A percentile compares a stretch with the other conserved stretches of the same genome.
Evolutionary conservation across 1,140 invertebrate genomes (phyloP).

Genomic region (Papilio helenus): DNA sequence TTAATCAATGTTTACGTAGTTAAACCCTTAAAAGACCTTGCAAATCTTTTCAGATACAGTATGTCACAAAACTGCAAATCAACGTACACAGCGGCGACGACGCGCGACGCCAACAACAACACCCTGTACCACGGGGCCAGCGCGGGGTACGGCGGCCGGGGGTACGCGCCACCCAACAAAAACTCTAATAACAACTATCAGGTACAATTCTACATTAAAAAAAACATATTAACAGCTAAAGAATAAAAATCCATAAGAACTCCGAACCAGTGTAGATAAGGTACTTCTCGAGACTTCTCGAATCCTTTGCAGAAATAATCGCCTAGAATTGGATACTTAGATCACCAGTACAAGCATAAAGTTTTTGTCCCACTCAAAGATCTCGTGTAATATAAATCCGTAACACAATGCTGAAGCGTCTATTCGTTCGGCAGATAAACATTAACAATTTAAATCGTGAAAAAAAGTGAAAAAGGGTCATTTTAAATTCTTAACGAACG

Average conservation of each 20-base stretch:
- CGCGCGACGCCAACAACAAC: slow-evolving; percentile 75
- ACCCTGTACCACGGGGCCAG: slow-evolving; percentile 66
- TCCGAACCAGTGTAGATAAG: too few relatives aligned
- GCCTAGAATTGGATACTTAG: too few relatives aligned
- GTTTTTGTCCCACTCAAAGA: too few relatives aligned
- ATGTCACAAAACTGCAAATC: slow-evolving; percentile 78
- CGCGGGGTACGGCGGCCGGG: slow-evolving; percentile 59
- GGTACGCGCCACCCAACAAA: slow-evolving; percentile 58
- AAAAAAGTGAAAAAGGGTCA: background rate
- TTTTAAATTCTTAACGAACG: slow-evolving; percentile 10
- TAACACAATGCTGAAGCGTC: too few relatives aligned
- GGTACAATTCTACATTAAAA: slow-evolving; percentile 49
- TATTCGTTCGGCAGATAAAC: too few relatives aligned
- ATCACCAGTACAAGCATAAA: too few relatives aligned
- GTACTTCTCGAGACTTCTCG: too few relatives aligned
- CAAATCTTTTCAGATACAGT: slow-evolving; percentile 47
- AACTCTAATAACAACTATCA: slow-evolving; percentile 64
- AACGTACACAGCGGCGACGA: slow-evolving; percentile 65
- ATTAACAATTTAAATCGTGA: too few relatives aligned
- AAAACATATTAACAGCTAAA: background rate
- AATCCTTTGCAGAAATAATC: too few relatives aligned
- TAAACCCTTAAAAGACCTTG: background rate
- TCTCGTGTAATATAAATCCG: too few relatives aligned
- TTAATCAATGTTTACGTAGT: too few relatives aligned
- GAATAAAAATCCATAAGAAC: too few relatives aligned